Conservation (phyloP, 2,888 invertebrate species). For the Brachyptera risi region DNA sequence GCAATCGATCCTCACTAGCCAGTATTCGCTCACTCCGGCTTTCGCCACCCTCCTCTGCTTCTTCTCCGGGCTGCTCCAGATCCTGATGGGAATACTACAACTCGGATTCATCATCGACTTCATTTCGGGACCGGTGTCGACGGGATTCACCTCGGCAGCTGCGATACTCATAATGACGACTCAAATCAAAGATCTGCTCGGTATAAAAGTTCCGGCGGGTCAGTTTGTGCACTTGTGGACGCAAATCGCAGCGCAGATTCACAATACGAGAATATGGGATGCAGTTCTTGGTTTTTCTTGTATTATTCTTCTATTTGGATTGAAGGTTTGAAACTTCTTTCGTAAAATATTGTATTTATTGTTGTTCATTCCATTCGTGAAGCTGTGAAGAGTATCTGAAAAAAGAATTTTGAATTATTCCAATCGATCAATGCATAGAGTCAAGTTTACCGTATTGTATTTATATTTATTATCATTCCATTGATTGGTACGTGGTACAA, state of each 20-base stretch:
- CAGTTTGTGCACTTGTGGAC: slow-evolving; percentile 69
- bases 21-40: slow-evolving; percentile 65
- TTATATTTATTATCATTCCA: too few relatives aligned
- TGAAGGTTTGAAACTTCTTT: slow-evolving; percentile 59
- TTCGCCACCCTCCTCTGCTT: slow-evolving; percentile 70
- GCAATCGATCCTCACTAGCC: slow-evolving; percentile 72
- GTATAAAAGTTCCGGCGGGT: slow-evolving; percentile 62
- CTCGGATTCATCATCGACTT: slow-evolving; percentile 78
- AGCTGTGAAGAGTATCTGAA: too few relatives aligned
- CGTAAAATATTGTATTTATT: slow-evolving; percentile 39
- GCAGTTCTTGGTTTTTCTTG: slow-evolving; percentile 63
- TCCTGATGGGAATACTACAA: slow-evolving; percentile 68
- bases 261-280: slow-evolving; percentile 67
- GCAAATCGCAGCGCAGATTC: slow-evolving; percentile 64
- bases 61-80: slow-evolving; percentile 64
- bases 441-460: too few relatives aligned
- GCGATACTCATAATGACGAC: slow-evolving; percentile 78
- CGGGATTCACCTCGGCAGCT: slow-evolving; percentile 78
- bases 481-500: too few relatives aligned
- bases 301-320: slow-evolving; percentile 62
- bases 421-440: too few relatives aligned
- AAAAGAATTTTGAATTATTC: too few relatives aligned
- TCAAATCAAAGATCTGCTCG: slow-evolving; percentile 71
- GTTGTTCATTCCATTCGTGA: too few relatives aligned
- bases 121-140: slow-evolving; percentile 78